Evolutionary conservation across 2,888 invertebrate genomes (phyloP).

Genomic region (Chymomyza caudatula): DNA sequence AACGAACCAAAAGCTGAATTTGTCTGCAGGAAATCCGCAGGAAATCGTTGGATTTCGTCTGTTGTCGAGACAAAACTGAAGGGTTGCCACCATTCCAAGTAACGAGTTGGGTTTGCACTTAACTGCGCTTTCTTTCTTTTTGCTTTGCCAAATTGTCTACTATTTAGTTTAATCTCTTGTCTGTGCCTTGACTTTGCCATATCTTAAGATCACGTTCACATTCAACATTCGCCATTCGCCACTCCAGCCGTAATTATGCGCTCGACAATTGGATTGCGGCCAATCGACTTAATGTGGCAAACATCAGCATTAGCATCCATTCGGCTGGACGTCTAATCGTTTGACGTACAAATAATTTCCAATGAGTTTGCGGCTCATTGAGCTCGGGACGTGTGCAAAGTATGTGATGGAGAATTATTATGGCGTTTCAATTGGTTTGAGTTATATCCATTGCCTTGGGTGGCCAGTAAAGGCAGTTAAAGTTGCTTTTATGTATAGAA

Average conservation of each 20-base stretch:
- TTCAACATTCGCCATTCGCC: constrained; percentile 14
- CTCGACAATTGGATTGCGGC: constrained; percentile 60
- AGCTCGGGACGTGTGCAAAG: constrained; percentile 54
- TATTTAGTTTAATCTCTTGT: constrained; percentile 55
- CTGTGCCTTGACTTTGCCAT: constrained; percentile 38
- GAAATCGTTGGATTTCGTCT: constrained; percentile 67
- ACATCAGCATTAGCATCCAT: constrained; percentile 58
- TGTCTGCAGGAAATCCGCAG: constrained; percentile 70
- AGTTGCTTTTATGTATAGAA: too few species aligned
- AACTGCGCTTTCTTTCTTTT: constrained; percentile 26
- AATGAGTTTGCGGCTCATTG: constrained; percentile 72
- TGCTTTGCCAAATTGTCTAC: constrained; percentile 42
- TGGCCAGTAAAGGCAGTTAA: constrained; percentile 18
- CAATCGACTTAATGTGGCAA: constrained; percentile 66
- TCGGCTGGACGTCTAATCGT: constrained; percentile 42
- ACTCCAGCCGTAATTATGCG: constrained; percentile 56
- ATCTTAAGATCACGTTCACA: constrained; percentile 5
- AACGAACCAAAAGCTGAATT: constrained; percentile 60
- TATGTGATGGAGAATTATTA: constrained; percentile 18
- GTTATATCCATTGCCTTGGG: constrained; percentile 19
- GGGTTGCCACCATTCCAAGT: constrained; percentile 41
- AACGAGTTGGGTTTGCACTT: not conserved
- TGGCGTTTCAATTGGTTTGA: constrained; percentile 13
- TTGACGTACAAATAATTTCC: constrained; percentile 71
- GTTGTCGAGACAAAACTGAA: constrained; percentile 37